These are phyloP conservation scores for Temnothorax unifasciatus DNA, from an alignment of 2,888 invertebrate genomes.

Conservation along the genomic window DNA sequence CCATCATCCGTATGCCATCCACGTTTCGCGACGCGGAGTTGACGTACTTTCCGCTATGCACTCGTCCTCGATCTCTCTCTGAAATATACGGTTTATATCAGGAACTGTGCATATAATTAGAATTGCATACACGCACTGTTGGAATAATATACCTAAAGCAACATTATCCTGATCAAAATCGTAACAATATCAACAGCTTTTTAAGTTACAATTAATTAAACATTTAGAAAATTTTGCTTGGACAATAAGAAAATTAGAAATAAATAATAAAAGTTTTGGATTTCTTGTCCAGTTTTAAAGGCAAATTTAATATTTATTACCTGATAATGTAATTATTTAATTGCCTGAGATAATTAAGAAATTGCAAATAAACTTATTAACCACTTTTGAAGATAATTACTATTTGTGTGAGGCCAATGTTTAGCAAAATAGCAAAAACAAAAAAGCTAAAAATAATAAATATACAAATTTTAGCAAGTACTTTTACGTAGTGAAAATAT, in stretches of 20 bases:
- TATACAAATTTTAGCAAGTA: neutral
- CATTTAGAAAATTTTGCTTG: neutral
- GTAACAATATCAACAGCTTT: neutral
- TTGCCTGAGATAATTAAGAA: neutral
- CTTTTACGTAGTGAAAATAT: neutral
- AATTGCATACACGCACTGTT: neutral
- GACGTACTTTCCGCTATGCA: slow-evolving; percentile 62
- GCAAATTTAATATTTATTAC: neutral
- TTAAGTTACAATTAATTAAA: neutral
- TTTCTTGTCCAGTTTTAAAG: neutral
- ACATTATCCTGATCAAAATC: neutral
- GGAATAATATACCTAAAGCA: neutral
- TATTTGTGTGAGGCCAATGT: neutral
- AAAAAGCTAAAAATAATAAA: neutral
- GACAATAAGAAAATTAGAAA: neutral
- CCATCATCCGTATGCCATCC: slow-evolving; percentile 72
- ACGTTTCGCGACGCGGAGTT: slow-evolving; percentile 45
- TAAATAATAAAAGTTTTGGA: neutral
- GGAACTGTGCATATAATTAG: neutral
- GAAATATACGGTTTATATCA: neutral
- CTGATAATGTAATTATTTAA: neutral
- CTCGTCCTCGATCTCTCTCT: slow-evolving; percentile 16
- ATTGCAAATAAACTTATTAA: neutral
- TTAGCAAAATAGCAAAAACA: neutral
- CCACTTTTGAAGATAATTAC: neutral